These are phyloP conservation scores for Aptenodytes forsteri DNA, from an alignment of 2,113 vertebrate species.

Conservation along the genomic window DNA sequence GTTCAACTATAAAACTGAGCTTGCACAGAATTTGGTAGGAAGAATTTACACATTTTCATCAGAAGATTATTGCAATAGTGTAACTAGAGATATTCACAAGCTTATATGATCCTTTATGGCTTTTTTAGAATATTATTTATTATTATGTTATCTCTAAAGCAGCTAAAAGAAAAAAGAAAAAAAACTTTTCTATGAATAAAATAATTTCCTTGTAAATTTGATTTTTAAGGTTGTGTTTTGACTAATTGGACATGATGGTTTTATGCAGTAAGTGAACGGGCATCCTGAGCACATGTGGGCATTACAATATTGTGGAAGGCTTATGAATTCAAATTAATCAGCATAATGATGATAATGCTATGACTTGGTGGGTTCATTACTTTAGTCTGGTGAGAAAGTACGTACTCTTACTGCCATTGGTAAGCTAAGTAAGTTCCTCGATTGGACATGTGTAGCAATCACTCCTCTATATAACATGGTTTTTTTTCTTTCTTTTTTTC, in stretches of 20 bases:
- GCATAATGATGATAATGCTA: neutral
- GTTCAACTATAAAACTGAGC: neutral
- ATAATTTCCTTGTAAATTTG: neutral
- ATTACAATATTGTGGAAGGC: neutral
- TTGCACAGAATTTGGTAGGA: neutral
- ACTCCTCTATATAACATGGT: accelerated
- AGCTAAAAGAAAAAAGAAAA: neutral
- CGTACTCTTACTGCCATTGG: neutral
- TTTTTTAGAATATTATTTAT: neutral
- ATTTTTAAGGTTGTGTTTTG: neutral
- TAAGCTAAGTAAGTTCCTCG: neutral
- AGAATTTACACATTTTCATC: neutral
- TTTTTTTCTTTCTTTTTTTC: neutral
- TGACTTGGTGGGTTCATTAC: neutral
- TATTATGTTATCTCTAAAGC: neutral
- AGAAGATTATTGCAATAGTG: neutral
- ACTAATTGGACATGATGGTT: neutral
- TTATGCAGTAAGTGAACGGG: neutral
- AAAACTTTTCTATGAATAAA: neutral
- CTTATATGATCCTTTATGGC: neutral
- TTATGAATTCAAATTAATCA: neutral
- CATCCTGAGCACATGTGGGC: neutral
- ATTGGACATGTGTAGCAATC: neutral
- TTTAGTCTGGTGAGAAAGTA: neutral
- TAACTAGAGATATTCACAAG: neutral